A percentile compares a stretch with the other conserved stretches of the same genome.
Evolutionary conservation across 2,797 vertebrate species (phyloP).

Genomic region (Lophius americanus): DNA sequence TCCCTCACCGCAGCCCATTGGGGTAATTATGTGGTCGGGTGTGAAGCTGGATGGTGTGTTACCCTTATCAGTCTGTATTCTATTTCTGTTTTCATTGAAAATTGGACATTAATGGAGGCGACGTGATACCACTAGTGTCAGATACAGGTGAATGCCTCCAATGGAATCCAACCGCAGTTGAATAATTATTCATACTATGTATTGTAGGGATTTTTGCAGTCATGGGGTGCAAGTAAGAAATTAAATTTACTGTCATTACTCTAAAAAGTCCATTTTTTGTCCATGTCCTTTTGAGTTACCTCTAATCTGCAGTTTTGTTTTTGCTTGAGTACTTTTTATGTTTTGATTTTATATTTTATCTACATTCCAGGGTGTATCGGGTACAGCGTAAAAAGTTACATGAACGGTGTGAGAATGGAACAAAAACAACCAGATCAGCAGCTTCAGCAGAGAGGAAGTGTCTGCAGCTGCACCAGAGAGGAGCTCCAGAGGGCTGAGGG

Average conservation of each 20-base stretch:
- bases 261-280: neutral
- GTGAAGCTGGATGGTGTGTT: constrained; percentile 80
- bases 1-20: constrained; percentile 81
- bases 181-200: constrained; percentile 70
- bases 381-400: neutral
- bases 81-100: constrained; percentile 83
- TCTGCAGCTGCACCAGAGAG: too few species aligned
- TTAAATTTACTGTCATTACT: neutral
- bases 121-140: constrained; percentile 78
- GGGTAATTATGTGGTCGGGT: constrained; percentile 83
- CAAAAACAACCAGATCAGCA: neutral
- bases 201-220: constrained; percentile 15
- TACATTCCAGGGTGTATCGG: neutral
- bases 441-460: neutral
- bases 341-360: neutral
- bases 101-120: constrained; percentile 83
- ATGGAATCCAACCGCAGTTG: constrained; percentile 71
- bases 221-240: neutral
- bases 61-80: constrained; percentile 82
- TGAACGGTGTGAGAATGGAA: neutral
- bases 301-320: neutral
- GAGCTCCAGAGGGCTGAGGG: too few species aligned
- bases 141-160: constrained; percentile 73
- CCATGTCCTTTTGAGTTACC: neutral
- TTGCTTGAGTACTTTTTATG: neutral